Evolutionary conservation across 2,113 vertebrate species (phyloP).

Genomic region (Lethenteron camtschaticum): DNA sequence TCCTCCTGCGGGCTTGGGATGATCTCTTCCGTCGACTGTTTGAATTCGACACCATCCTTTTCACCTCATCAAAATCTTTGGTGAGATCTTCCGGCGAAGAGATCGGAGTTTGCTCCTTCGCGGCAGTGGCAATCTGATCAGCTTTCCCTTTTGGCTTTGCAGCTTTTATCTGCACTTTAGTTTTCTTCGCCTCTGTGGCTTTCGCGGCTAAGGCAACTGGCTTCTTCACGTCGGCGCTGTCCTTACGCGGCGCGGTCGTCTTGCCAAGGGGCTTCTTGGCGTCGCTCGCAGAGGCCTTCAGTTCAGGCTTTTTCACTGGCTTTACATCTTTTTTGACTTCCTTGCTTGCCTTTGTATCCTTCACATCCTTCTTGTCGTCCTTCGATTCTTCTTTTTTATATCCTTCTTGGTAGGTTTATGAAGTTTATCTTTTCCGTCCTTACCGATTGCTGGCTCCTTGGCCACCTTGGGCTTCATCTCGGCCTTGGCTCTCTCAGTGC

Average conservation of each 20-base stretch:
- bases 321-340: constrained; percentile 55
- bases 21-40: constrained; percentile 9
- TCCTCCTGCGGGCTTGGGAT: constrained; percentile 7
- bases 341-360: constrained; percentile 83
- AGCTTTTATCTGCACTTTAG: constrained; percentile 27
- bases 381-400: constrained; percentile 72
- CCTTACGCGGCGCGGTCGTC: constrained; percentile 52
- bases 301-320: constrained; percentile 61
- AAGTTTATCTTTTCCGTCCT: constrained; percentile 62
- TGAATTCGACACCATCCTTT: constrained; percentile 16
- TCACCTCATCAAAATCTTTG: constrained; percentile 75
- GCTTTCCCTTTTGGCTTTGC: constrained; percentile 19
- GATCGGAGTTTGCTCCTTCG: constrained; percentile 38
- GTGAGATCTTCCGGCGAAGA: constrained; percentile 93
- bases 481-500: constrained; percentile 40
- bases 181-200: constrained; percentile 34
- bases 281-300: constrained; percentile 81
- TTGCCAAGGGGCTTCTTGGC: constrained; percentile 80
- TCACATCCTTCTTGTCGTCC: constrained; percentile 79
- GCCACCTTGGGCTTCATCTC: constrained; percentile 31
- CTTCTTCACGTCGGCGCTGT: constrained; percentile 40
- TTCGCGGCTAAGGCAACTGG: constrained; percentile 15
- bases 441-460: constrained; percentile 33
- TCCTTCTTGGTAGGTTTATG: constrained; percentile 64
- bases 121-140: constrained; percentile 9